phyloP scores from a whole-genome alignment of 2,888 invertebrate species.

The Erebia palarica region DNA sequence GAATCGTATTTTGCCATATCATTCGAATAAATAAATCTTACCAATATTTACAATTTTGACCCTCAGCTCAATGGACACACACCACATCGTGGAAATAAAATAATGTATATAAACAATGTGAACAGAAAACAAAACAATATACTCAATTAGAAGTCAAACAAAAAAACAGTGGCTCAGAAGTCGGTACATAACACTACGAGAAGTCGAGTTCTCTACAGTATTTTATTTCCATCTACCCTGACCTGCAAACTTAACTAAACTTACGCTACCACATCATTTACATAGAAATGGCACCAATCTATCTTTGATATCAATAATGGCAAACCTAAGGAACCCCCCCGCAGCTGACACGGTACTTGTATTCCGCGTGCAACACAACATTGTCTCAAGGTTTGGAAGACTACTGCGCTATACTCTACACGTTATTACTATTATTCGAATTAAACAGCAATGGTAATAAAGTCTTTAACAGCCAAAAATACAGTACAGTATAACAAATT shows the following conservation, averaged over 20 bases:
- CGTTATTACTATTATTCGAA: constrained; percentile 71
- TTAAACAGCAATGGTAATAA: constrained; percentile 61
- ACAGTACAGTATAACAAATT: constrained; percentile 44
- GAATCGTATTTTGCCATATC: constrained; percentile 60
- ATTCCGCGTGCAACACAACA: constrained; percentile 54
- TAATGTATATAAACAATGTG: constrained; percentile 67
- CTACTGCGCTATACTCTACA: constrained; percentile 79
- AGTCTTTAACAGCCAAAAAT: constrained; percentile 36
- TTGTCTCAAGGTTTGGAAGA: constrained; percentile 79
- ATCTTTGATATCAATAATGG: constrained; percentile 82
- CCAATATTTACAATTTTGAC: constrained; percentile 77
- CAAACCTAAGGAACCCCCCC: constrained; percentile 81
- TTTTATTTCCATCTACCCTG: constrained; percentile 80
- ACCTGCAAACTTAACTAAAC: constrained; percentile 81
- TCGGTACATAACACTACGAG: constrained; percentile 61
- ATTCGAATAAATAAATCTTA: constrained; percentile 78
- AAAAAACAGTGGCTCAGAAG: constrained; percentile 60
- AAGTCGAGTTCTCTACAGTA: constrained; percentile 69
- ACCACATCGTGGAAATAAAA: constrained; percentile 73
- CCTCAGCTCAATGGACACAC: constrained; percentile 79
- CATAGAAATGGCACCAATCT: constrained; percentile 82
- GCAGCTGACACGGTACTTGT: constrained; percentile 67
- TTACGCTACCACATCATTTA: constrained; percentile 79
- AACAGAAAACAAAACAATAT: constrained; percentile 51
- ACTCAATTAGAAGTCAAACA: constrained; percentile 49